Percentiles rank a stretch among this genome's conserved stretches.
Evolutionary conservation across 2,113 vertebrate genomes (phyloP).

Genomic region (Apeltes quadracus): DNA sequence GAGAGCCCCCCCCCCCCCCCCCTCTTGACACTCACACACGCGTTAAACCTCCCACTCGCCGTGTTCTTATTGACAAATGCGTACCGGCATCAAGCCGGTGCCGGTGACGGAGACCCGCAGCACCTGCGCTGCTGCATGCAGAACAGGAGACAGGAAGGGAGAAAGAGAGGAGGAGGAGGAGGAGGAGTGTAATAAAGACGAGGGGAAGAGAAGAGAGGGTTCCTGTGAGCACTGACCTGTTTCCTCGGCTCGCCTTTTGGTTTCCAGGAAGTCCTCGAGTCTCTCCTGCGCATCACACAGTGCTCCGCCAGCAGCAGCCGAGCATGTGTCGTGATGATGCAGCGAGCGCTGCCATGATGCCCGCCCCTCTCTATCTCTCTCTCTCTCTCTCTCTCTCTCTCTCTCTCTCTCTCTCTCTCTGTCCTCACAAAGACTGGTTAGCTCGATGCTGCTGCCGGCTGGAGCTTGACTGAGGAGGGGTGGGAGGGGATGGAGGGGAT

Average conservation of each 20-base stretch:
- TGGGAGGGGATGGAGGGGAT: background rate
- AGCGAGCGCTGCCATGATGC: constrained; percentile 74
- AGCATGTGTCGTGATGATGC: constrained; percentile 76
- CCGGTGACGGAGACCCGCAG: constrained; percentile 4
- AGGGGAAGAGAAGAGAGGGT: background rate
- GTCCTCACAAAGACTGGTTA: constrained; percentile 93
- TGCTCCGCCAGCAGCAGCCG: constrained; percentile 81
- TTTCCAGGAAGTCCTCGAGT: constrained; percentile 80
- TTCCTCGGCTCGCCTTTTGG: constrained; percentile 55
- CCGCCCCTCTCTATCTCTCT: constrained; percentile 20
- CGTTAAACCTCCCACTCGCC: constrained; percentile 41
- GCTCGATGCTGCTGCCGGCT: constrained; percentile 86
- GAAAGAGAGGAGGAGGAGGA: no score
- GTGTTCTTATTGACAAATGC: constrained; percentile 54
- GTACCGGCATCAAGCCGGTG: constrained; percentile 29
- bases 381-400: background rate
- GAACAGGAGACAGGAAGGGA: fast-evolving
- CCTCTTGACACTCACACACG: constrained; percentile 5
- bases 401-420: constrained; percentile 18
- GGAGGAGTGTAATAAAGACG: no score
- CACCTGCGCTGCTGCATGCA: background rate
- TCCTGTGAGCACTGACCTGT: constrained; percentile 64
- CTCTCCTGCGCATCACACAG: constrained; percentile 80
- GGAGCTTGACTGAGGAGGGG: constrained; percentile 84
- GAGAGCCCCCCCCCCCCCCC: background rate